Evolutionary conservation across 2,113 vertebrate species (phyloP).

Genomic region (Nerophis ophidion): DNA sequence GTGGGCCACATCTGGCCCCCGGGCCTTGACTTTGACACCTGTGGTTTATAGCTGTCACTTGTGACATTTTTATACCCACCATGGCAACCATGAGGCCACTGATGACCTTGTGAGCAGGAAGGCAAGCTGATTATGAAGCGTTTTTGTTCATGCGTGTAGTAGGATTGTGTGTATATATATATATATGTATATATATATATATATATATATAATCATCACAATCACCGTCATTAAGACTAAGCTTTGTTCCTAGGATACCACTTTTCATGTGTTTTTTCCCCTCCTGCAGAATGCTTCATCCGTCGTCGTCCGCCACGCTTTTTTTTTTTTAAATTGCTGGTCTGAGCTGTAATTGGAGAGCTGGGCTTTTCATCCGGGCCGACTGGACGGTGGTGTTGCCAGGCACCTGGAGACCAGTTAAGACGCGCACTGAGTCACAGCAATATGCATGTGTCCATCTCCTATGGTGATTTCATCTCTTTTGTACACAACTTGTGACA

Average conservation of each 20-base stretch:
- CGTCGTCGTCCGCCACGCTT: slow-evolving; percentile 13
- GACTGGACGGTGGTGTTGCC: slow-evolving; percentile 58
- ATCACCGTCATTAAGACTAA: slow-evolving; percentile 6
- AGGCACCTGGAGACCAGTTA: slow-evolving; percentile 54
- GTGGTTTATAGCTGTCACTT: too few species aligned
- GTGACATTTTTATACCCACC: not conserved
- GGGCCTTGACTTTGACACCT: too few species aligned
- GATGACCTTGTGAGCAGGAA: slow-evolving; percentile 17
- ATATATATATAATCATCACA: too few species aligned
- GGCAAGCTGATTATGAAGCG: slow-evolving; percentile 25
- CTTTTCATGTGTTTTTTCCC: slow-evolving; percentile 9
- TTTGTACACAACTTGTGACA: too few species aligned
- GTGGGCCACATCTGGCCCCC: too few species aligned
- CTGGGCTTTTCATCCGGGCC: slow-evolving; percentile 40
- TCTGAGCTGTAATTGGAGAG: slow-evolving; percentile 58
- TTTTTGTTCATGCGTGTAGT: slow-evolving; percentile 19
- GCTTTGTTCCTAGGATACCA: slow-evolving; percentile 23
- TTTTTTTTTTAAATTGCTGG: not conserved
- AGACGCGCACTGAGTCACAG: slow-evolving; percentile 7
- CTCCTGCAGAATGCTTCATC: slow-evolving; percentile 4
- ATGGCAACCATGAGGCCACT: slow-evolving; percentile 3
- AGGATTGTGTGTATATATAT: too few species aligned
- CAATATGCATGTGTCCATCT: too few species aligned
- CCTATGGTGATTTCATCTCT: too few species aligned
- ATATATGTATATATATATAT: too few species aligned